phyloP scores from a whole-genome alignment of 2,797 vertebrate genomes.

The Lacerta bilineata region DNA sequence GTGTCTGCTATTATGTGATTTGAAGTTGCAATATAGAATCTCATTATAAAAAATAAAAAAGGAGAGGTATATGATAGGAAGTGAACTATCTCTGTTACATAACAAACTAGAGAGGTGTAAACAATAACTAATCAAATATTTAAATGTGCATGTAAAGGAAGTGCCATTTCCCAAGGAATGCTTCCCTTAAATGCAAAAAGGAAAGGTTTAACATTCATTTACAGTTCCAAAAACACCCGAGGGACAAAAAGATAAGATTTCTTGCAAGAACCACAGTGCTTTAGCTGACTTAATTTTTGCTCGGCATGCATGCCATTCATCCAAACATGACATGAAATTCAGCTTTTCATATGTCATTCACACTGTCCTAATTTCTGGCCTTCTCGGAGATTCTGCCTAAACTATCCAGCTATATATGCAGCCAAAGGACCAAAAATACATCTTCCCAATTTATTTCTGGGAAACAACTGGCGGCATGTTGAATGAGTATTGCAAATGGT shows the following conservation, averaged over 20 bases:
- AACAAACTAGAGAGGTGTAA: not conserved
- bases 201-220: constrained; percentile 3
- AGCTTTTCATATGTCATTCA: constrained; percentile 31
- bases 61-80: not conserved
- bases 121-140: constrained; percentile 13
- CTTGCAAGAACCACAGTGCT: not conserved
- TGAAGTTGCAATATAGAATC: not conserved
- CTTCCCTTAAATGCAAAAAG: not conserved
- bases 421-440: not conserved
- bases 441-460: not conserved
- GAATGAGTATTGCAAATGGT: not conserved
- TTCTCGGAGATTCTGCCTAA: constrained; percentile 12
- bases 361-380: constrained; percentile 22
- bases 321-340: not conserved
- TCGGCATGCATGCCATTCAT: not conserved
- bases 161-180: not conserved
- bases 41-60: not conserved
- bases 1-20: not conserved
- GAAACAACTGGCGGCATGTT: not conserved
- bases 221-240: not conserved
- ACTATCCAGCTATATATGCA: not conserved
- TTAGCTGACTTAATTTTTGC: not conserved
- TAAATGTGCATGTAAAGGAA: not conserved
- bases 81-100: not conserved
- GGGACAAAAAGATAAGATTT: not conserved